Conservation (phyloP, 2,113 vertebrate species). For the Xiphias gladius region DNA sequence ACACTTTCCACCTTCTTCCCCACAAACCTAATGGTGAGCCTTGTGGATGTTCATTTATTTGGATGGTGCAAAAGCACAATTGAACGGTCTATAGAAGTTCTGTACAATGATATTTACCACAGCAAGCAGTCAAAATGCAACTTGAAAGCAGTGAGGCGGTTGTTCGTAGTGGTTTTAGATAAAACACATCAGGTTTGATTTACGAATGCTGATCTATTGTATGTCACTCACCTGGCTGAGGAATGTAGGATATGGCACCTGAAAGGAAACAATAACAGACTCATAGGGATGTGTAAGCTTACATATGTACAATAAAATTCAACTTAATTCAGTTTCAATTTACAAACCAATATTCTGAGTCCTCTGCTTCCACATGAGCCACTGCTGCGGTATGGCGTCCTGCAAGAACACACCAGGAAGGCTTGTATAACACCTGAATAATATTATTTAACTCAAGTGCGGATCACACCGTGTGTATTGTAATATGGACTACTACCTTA, state of each 20-base stretch:
- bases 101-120: too few species aligned
- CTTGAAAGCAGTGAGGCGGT: not conserved
- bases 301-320: not conserved
- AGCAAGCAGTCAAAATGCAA: too few species aligned
- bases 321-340: not conserved
- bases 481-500: conserved; percentile 70
- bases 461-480: not conserved
- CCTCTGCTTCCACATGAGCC: conserved; percentile 86
- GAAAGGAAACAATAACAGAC: conserved; percentile 32
- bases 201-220: not conserved
- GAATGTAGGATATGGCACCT: conserved; percentile 84
- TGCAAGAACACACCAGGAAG: conserved; percentile 49
- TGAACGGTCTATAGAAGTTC: too few species aligned
- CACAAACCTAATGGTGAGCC: too few species aligned
- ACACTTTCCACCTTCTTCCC: too few species aligned
- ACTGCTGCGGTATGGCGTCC: conserved; percentile 83
- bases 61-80: too few species aligned
- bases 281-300: not conserved
- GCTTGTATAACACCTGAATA: not conserved
- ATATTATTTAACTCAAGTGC: not conserved
- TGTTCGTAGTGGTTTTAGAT: not conserved
- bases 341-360: conserved; percentile 82
- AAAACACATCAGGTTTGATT: not conserved
- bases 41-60: too few species aligned
- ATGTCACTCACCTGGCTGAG: conserved; percentile 76